Evolutionary conservation across 2,113 vertebrate species (phyloP).

Genomic region (Shinisaurus crocodilurus): DNA sequence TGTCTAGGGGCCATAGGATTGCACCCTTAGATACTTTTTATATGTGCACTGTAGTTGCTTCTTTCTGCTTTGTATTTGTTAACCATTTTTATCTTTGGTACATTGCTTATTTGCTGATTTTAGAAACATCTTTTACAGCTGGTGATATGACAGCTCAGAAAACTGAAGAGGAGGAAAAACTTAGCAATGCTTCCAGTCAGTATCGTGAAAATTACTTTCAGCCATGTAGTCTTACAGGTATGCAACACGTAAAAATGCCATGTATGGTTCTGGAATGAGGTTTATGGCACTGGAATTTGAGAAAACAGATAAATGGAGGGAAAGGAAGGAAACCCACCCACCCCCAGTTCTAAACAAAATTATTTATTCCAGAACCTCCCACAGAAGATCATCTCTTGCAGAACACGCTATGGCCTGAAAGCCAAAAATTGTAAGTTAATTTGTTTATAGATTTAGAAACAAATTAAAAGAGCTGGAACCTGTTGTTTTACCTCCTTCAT

Average conservation of each 20-base stretch:
- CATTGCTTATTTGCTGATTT: background rate
- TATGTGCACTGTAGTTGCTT: background rate
- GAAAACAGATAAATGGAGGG: background rate
- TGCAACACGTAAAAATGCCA: constrained; percentile 39
- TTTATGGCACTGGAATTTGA: background rate
- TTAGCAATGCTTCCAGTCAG: constrained; percentile 82
- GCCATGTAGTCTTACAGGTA: constrained; percentile 88
- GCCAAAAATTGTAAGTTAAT: constrained; percentile 94
- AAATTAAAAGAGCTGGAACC: background rate
- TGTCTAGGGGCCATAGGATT: too few species aligned
- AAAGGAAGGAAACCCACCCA: background rate
- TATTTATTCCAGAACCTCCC: constrained; percentile 87
- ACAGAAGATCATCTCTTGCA: constrained; percentile 96
- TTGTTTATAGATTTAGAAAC: constrained; percentile 2
- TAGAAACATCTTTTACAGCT: constrained; percentile 63
- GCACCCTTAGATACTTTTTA: constrained; percentile 5
- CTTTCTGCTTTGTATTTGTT: background rate
- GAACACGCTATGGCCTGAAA: constrained; percentile 97
- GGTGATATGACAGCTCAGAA: constrained; percentile 78
- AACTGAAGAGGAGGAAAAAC: constrained; percentile 74
- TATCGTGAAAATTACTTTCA: constrained; percentile 91
- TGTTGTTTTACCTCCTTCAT: background rate
- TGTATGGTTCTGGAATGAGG: background rate
- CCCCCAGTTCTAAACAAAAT: constrained; percentile 20
- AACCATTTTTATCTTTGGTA: background rate